A percentile compares a stretch with the other conserved stretches of the same genome.
Evolutionary conservation across 2,888 invertebrate genomes (phyloP).

Genomic region (Oligia latruncula): DNA sequence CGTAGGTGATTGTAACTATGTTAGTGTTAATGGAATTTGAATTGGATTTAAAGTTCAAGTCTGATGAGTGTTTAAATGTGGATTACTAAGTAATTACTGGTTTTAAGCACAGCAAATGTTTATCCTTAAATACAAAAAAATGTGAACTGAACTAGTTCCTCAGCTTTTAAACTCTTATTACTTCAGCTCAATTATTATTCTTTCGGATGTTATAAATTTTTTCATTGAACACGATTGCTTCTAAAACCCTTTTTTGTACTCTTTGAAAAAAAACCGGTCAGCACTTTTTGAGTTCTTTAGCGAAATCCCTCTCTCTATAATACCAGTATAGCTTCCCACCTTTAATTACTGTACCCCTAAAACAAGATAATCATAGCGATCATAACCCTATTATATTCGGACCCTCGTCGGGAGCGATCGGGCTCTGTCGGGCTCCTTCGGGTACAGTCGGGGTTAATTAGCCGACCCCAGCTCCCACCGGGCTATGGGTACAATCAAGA

Average conservation of each 20-base stretch:
- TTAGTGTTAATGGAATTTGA: conserved; percentile 6
- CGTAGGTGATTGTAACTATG: conserved; percentile 18
- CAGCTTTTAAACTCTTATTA: background rate
- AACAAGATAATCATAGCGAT: conserved; percentile 59
- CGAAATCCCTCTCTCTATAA: conserved; percentile 1
- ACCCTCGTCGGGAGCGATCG: conserved; percentile 39
- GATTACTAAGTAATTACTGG: background rate
- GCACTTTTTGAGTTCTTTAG: background rate
- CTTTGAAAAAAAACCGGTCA: background rate
- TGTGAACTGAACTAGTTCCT: background rate
- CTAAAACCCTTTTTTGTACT: background rate
- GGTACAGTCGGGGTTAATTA: conserved; percentile 79
- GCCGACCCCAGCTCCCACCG: conserved; percentile 61
- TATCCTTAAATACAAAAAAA: background rate
- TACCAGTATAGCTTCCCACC: conserved; percentile 23
- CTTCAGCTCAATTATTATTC: background rate
- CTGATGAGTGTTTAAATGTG: background rate
- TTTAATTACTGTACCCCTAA: conserved; percentile 46
- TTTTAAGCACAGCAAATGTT: background rate
- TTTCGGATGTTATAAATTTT: background rate
- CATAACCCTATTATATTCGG: conserved; percentile 56
- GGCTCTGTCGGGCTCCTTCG: conserved; percentile 24
- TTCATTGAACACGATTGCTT: background rate
- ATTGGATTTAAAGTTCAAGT: conserved; percentile 11
- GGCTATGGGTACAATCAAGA: conserved; percentile 41